Conservation (phyloP, 2,888 invertebrate species). For the Ophion obscuratus region DNA sequence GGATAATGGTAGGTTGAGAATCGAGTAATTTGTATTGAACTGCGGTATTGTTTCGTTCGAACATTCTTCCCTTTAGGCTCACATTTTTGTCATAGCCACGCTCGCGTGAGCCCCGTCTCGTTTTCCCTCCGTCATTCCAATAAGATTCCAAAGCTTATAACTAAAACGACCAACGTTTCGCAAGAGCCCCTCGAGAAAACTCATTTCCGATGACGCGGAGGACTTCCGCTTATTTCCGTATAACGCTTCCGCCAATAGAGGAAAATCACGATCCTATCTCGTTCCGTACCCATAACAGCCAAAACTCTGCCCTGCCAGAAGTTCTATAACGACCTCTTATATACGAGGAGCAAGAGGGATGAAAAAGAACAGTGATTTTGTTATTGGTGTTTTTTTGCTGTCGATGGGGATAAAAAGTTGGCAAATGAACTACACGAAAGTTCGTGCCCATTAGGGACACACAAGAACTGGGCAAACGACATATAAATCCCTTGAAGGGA, state of each 20-base stretch:
- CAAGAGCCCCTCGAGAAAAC: conserved; percentile 61
- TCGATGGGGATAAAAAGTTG: not conserved
- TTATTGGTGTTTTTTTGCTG: not conserved
- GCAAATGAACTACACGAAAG: not conserved
- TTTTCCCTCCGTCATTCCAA: conserved; percentile 21
- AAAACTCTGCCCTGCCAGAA: not conserved
- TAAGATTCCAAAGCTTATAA: conserved; percentile 28
- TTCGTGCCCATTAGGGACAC: not conserved
- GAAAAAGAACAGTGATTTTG: conserved; percentile 19
- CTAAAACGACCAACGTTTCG: conserved; percentile 40
- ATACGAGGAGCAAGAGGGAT: conserved; percentile 17
- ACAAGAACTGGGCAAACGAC: not conserved
- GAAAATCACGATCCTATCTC: conserved; percentile 40
- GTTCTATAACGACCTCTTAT: conserved; percentile 7
- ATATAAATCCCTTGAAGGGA: not conserved
- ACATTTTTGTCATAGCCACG: not conserved
- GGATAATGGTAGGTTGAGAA: not conserved
- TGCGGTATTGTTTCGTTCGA: not conserved
- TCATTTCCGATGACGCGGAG: conserved; percentile 72
- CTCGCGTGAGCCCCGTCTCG: not conserved
- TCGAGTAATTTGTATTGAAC: not conserved
- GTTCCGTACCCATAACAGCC: conserved; percentile 9
- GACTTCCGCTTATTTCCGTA: conserved; percentile 79
- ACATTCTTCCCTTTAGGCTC: not conserved
- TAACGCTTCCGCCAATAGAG: conserved; percentile 66